phyloP scores from a whole-genome alignment of 2,888 invertebrate genomes.

The Taenaris catops region DNA sequence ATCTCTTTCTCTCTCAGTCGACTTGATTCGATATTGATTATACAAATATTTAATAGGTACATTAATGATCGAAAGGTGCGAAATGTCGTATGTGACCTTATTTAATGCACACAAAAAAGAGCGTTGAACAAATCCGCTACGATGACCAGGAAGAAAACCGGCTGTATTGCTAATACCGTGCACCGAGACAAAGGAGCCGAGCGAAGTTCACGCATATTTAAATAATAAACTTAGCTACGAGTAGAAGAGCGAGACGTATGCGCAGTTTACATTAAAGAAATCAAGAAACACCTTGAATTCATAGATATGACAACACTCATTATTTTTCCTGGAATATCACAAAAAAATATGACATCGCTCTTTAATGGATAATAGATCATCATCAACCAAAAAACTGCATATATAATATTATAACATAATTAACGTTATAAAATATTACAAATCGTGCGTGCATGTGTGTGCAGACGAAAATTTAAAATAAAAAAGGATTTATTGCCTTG shows the following conservation, averaged over 20 bases:
- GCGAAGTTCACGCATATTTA: conserved; percentile 66
- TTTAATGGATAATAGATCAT: not conserved
- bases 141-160: conserved; percentile 44
- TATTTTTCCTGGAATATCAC: conserved; percentile 4
- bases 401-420: too few species aligned
- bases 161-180: conserved; percentile 46
- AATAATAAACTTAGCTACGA: conserved; percentile 62
- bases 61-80: too few species aligned
- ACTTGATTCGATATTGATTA: too few species aligned
- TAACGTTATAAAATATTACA: too few species aligned
- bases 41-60: too few species aligned
- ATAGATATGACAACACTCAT: conserved; percentile 27
- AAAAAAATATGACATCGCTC: conserved; percentile 3
- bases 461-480: too few species aligned
- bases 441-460: too few species aligned
- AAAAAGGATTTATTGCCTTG: too few species aligned
- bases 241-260: conserved; percentile 42
- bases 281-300: conserved; percentile 16
- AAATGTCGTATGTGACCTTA: too few species aligned
- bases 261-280: conserved; percentile 30
- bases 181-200: conserved; percentile 57
- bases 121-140: conserved; percentile 29
- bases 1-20: too few species aligned
- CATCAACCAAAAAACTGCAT: not conserved
- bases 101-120: too few species aligned